Base-by-base conservation (phyloP, 2,797 vertebrate genomes). In the Enteromius paludinosus region DNA sequence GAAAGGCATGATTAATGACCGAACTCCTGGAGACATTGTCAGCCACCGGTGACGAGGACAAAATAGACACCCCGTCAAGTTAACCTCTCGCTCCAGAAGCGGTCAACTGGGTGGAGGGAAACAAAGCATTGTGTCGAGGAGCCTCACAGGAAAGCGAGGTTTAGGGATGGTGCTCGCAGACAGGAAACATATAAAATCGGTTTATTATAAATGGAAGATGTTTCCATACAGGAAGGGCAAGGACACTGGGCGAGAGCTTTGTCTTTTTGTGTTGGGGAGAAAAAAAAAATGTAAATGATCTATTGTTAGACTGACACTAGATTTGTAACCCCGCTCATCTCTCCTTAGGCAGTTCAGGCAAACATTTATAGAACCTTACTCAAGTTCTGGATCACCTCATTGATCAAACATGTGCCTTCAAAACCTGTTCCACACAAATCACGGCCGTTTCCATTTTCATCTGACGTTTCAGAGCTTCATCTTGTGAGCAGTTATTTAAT, bases 1-100 rank as follows among this genome's bases (percentile, higher is more conserved):
- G 62, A 86, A 86, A 83, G 85, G 88, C 89, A 88, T 95, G 95
- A 95, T 95, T 95, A 92, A 95, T 95, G 94, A 92, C 89, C 25
- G 47, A 88, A 75, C 90, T 93, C 87, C 84, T 91, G 89, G 90
- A 89, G 89, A 89, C 89, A 91, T 94, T 94, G 92, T 93, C 88
- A 88, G 88, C 85, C 91, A 54, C 87, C 89, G 90, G 88, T 93
- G 91, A 92, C 89, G 87, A 86, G 66, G 72, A 91, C 91, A 94
- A 93, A 94, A 93, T 92, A 93, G 90, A 88, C 89, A 87, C 82
- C 85, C 81, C 90, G 90, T 93, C 90, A 89, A 90, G 91, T 93
- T 91, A 93, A 90, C 89, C 87, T 65, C 86, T 83, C 82, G 87
- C 76, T 91, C 86, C 86, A 90, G 84, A 84, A 90, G 88, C 88